Evolutionary conservation across 2,888 invertebrate genomes (phyloP), one percentile per base, ranked within the genome.

Genomic region (Leptothorax acervorum): DNA sequence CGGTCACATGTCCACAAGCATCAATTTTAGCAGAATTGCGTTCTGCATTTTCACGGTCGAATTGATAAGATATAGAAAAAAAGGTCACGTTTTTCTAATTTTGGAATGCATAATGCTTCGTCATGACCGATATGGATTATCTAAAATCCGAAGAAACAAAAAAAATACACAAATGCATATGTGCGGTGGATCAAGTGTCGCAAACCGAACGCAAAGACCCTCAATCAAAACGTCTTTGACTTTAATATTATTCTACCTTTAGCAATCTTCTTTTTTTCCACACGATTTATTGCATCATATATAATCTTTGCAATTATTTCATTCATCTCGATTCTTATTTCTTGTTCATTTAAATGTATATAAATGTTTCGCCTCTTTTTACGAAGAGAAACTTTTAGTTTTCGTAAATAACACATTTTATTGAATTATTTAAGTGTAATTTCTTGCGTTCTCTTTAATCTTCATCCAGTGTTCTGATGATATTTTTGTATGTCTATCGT

Each of bases 181-280:
- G 6, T 35, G 12, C 12, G 23, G 8, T 71, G 18, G 2, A 62
- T 57, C 18, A 28, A 57, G 4, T n/a, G 9, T n/a, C 11, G n/a
- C 28, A 35, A 23, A 23, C 0, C 31, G 31, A 74, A 74, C 15
- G 5, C 23, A 11, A 63, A 31, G 8, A 45, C 18, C 6, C 9
- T 81, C 35, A 8, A n/a, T 65, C n/a, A 2, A 9, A 18, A 48
- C n/a, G 8, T 66, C 66, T 65, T 82, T 28, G n/a, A 66, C 28
- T 57, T 53, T 9, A 39, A 83, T 66, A 60, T 48, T 18, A 74
- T 82, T 82, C 39, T 15, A 4, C 45, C 55, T 51, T 62, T 81
- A 71, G 51, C 3, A 55, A 65, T 48, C 23, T 5, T 71, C 62
- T 53, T 45, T 42, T 45, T 15, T 65, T 42, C 28, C 23, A 18